A percentile compares a stretch with the other conserved stretches of the same genome.
Conservation (phyloP, 2,888 invertebrate genomes). For the Drosophila infuscata region DNA sequence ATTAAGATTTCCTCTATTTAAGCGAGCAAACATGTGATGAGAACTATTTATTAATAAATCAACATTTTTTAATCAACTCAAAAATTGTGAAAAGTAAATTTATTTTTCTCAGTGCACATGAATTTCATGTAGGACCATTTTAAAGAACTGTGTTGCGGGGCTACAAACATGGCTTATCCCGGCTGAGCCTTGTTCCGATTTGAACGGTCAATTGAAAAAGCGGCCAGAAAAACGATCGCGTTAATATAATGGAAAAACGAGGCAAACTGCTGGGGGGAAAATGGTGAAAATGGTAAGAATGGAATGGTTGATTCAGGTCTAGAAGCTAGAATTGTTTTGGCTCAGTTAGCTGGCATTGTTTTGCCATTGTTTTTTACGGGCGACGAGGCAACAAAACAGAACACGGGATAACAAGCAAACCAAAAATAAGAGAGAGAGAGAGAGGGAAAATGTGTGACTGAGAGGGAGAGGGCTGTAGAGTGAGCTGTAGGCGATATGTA, state of each 20-base stretch:
- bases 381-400: constrained; percentile 41
- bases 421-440: constrained; percentile 17
- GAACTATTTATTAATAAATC: too few relatives aligned
- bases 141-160: constrained; percentile 53
- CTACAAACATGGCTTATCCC: constrained; percentile 79
- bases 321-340: constrained; percentile 13
- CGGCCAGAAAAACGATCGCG: constrained; percentile 71
- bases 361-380: constrained; percentile 66
- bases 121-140: background rate
- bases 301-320: background rate
- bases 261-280: constrained; percentile 3
- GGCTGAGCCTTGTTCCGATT: constrained; percentile 82
- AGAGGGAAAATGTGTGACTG: background rate
- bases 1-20: background rate
- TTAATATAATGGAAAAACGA: constrained; percentile 46
- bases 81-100: background rate
- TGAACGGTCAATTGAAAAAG: constrained; percentile 83
- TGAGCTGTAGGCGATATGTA: constrained; percentile 7
- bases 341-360: constrained; percentile 54
- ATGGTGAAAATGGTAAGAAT: background rate
- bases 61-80: background rate
- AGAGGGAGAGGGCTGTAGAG: background rate
- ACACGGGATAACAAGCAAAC: constrained; percentile 56
- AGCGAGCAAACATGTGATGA: too few relatives aligned
- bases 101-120: constrained; percentile 2